Evolutionary conservation across 2,113 vertebrate species (phyloP).

Genomic region (Spizaetus ornatus): DNA sequence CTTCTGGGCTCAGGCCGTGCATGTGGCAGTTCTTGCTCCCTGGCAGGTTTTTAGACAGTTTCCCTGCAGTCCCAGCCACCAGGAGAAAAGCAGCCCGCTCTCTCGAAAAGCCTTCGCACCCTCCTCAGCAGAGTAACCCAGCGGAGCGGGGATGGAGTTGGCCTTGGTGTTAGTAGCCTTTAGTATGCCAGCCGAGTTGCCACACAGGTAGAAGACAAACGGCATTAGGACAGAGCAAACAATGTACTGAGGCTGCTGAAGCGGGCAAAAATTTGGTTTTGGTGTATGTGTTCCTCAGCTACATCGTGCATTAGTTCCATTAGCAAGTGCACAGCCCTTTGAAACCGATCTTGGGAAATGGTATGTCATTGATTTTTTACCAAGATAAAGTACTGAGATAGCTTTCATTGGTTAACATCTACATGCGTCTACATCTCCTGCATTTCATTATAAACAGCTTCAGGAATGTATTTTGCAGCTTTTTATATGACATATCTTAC

Average conservation of each 20-base stretch:
- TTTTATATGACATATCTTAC: background rate
- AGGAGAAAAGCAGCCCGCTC: accelerated
- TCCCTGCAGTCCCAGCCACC: background rate
- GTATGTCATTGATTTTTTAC: background rate
- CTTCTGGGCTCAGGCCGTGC: background rate
- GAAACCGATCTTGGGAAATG: background rate
- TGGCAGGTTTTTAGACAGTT: accelerated
- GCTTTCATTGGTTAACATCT: background rate
- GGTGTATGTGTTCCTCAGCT: background rate
- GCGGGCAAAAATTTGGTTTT: background rate
- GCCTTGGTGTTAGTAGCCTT: background rate
- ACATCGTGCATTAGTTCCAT: background rate
- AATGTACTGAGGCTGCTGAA: background rate
- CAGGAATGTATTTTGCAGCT: background rate
- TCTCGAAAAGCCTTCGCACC: accelerated
- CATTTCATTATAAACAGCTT: background rate
- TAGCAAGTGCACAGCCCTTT: background rate
- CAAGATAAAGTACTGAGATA: background rate
- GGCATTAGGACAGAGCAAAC: background rate
- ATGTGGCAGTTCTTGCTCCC: accelerated
- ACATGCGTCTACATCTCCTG: background rate
- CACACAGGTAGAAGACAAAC: background rate
- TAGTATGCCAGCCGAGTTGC: background rate
- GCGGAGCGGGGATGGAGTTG: accelerated
- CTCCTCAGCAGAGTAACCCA: background rate